These are phyloP conservation scores for Trinorchestia longiramus DNA, from an alignment of 1,140 invertebrate species.

Conservation along the genomic window DNA sequence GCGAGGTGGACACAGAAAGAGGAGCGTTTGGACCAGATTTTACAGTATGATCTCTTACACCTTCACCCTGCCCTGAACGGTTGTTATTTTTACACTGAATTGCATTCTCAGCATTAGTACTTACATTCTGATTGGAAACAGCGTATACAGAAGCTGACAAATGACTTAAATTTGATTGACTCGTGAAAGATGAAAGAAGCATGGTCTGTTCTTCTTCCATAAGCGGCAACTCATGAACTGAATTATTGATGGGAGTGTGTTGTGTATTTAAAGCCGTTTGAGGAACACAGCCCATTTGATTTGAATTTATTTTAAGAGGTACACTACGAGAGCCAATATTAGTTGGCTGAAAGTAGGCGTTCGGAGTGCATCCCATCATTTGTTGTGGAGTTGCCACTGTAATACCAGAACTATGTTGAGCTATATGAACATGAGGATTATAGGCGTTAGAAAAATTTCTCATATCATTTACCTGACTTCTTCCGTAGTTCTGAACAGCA, in stretches of 20 bases:
- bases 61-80: no score
- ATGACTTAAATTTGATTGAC: not conserved
- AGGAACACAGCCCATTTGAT: not conserved
- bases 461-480: not conserved
- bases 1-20: not conserved
- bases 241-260: not conserved
- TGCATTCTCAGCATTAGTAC: not conserved
- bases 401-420: not conserved
- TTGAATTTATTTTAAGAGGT: not conserved
- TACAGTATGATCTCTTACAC: not conserved
- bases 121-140: not conserved
- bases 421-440: not conserved
- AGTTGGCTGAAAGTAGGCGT: not conserved
- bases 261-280: not conserved
- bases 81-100: not conserved
- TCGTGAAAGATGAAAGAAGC: conserved; percentile 5
- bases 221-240: not conserved
- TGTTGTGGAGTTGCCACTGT: not conserved
- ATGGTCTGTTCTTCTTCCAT: not conserved
- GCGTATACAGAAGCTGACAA: not conserved
- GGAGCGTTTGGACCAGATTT: not conserved
- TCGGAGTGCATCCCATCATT: not conserved
- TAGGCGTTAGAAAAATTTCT: not conserved
- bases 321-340: not conserved
- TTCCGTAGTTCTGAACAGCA: not conserved